A percentile compares a stretch with the other conserved stretches of the same genome.
Conservation (phyloP, 1,140 invertebrate genomes). For the Aphaenogaster rudis region DNA sequence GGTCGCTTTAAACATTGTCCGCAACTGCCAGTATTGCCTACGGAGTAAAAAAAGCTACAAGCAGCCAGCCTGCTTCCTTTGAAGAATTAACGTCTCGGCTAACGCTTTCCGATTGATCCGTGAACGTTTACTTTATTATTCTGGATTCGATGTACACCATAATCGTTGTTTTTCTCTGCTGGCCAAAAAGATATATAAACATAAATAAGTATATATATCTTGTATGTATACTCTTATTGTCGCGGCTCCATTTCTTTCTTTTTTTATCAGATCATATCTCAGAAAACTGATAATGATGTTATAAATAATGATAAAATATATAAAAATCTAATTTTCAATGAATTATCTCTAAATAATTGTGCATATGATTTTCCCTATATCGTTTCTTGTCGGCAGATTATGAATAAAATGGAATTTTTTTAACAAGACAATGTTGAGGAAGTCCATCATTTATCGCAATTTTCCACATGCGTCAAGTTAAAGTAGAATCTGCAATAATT, state of each 20-base stretch:
- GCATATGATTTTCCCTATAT: not conserved
- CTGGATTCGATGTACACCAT: not conserved
- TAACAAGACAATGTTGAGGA: not conserved
- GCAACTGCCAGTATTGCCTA: conserved; percentile 37
- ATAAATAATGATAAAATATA: not conserved
- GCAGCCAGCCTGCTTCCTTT: conserved; percentile 28
- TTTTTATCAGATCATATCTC: not conserved
- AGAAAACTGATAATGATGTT: not conserved
- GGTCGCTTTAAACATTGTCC: conserved; percentile 75
- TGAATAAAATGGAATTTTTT: not conserved
- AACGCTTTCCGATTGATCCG: conserved; percentile 31
- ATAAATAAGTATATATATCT: not conserved
- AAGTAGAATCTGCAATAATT: conserved; percentile 5
- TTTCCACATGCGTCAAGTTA: not conserved
- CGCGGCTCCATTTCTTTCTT: not conserved
- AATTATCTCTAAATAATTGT: not conserved
- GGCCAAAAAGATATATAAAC: not conserved
- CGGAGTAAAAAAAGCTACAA: conserved; percentile 65
- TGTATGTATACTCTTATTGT: not conserved
- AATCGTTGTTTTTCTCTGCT: not conserved
- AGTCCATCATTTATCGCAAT: conserved; percentile 5
- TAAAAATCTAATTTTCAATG: conserved; percentile 6
- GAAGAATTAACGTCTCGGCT: conserved; percentile 57
- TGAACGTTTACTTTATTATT: conserved; percentile 15
- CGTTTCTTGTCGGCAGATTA: not conserved